A percentile compares a stretch with the other conserved stretches of the same genome.
Conservation (phyloP, 2,113 vertebrate species). For the Cryptomyrus ogoouensis region DNA sequence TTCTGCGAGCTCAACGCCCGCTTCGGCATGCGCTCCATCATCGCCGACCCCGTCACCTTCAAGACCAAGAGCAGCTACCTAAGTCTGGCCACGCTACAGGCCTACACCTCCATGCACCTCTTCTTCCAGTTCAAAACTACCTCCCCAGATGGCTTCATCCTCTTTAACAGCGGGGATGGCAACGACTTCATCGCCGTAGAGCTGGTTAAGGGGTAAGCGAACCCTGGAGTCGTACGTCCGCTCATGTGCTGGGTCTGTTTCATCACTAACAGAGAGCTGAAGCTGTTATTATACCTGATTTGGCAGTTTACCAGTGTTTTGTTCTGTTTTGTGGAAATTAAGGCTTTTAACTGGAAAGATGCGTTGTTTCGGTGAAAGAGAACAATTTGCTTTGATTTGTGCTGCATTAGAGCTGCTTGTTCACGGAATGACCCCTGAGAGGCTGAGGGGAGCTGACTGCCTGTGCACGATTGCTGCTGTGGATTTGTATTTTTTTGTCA, state of each 20-base stretch:
- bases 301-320: constrained; percentile 7
- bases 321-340: background rate
- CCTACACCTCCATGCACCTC: constrained; percentile 97
- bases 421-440: background rate
- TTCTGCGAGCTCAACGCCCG: constrained; percentile 94
- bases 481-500: background rate
- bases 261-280: constrained; percentile 21
- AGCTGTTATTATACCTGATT: constrained; percentile 10
- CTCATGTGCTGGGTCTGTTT: background rate
- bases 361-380: background rate
- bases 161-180: constrained; percentile 84
- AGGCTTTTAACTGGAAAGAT: background rate
- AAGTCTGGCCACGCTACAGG: constrained; percentile 90
- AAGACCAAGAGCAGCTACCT: constrained; percentile 96
- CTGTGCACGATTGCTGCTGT: background rate
- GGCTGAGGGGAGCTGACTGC: background rate
- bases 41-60: constrained; percentile 94
- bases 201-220: constrained; percentile 85
- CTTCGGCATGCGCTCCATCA: constrained; percentile 92
- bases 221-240: background rate
- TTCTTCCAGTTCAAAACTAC: constrained; percentile 99
- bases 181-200: constrained; percentile 94
- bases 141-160: constrained; percentile 88
- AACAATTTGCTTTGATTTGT: constrained; percentile 6
- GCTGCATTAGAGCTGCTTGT: background rate